These are phyloP conservation scores for Argopecten irradians DNA, from an alignment of 1,140 invertebrate genomes.

Conservation along the genomic window DNA sequence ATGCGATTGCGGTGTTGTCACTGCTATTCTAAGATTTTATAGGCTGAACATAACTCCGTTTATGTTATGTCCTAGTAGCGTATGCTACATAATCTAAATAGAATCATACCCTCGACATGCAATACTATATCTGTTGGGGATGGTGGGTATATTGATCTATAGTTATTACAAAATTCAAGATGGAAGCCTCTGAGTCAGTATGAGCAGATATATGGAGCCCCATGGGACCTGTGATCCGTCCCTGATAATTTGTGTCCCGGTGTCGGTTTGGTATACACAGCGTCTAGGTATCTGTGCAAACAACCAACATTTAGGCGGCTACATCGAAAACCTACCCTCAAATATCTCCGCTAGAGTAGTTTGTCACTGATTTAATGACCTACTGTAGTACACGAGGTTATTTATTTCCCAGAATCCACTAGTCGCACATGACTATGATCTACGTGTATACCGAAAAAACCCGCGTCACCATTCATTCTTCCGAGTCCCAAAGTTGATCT, in stretches of 20 bases:
- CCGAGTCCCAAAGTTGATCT: background rate
- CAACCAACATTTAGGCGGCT: conserved; percentile 14
- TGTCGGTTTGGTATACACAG: background rate
- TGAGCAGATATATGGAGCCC: background rate
- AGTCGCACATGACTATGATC: background rate
- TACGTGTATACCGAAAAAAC: background rate
- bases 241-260: background rate
- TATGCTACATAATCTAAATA: too few relatives aligned
- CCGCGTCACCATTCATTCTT: background rate
- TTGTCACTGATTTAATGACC: background rate
- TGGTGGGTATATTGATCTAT: background rate
- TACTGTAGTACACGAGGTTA: background rate
- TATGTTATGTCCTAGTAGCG: too few relatives aligned
- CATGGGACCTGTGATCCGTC: background rate
- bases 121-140: background rate
- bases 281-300: background rate
- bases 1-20: too few relatives aligned
- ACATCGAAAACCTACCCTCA: background rate
- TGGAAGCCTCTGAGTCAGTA: background rate
- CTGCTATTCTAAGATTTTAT: too few relatives aligned
- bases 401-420: background rate
- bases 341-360: background rate
- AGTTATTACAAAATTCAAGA: background rate
- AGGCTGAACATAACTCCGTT: too few relatives aligned
- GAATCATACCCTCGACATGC: background rate